A percentile compares a stretch with the other conserved stretches of the same genome.
These are phyloP conservation scores for Sinocyclocheilus anshuiensis DNA, from an alignment of 2,113 vertebrate species.

Conservation along the genomic window DNA sequence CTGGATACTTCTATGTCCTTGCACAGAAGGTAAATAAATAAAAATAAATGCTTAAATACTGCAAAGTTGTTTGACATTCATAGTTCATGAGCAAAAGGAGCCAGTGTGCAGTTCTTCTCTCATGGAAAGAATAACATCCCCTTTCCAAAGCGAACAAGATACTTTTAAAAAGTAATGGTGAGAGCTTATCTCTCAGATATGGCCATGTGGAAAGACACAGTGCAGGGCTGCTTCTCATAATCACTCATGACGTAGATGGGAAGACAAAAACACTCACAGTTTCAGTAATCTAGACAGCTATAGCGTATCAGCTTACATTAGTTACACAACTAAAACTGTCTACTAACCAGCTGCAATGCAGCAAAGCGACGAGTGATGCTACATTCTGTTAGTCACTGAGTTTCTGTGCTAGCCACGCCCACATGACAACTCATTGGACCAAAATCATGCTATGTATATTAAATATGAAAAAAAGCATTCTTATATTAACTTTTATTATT, in stretches of 20 bases:
- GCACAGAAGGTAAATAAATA: slow-evolving; percentile 85
- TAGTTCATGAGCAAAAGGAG: neutral
- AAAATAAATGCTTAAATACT: neutral
- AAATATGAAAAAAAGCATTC: no score
- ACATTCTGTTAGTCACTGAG: no score
- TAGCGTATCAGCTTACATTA: no score
- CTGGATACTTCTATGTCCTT: slow-evolving; percentile 94
- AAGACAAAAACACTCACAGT: neutral
- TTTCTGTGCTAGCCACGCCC: no score
- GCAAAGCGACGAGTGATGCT: no score
- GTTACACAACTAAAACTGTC: no score
- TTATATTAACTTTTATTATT: no score
- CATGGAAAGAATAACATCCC: neutral
- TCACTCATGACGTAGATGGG: neutral
- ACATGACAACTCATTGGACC: no score
- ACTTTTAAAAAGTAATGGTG: slow-evolving; percentile 24
- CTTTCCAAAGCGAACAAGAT: slow-evolving; percentile 12
- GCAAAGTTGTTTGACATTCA: neutral
- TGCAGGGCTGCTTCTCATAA: slow-evolving; percentile 53
- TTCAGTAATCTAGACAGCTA: neutral
- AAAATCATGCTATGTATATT: no score
- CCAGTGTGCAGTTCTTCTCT: neutral
- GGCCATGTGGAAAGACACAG: slow-evolving; percentile 64
- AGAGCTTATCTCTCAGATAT: slow-evolving; percentile 66
- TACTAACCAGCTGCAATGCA: no score